Conservation (phyloP, 92 coral and sea anemone genomes). For the Chrysogorgia sp. region DNA sequence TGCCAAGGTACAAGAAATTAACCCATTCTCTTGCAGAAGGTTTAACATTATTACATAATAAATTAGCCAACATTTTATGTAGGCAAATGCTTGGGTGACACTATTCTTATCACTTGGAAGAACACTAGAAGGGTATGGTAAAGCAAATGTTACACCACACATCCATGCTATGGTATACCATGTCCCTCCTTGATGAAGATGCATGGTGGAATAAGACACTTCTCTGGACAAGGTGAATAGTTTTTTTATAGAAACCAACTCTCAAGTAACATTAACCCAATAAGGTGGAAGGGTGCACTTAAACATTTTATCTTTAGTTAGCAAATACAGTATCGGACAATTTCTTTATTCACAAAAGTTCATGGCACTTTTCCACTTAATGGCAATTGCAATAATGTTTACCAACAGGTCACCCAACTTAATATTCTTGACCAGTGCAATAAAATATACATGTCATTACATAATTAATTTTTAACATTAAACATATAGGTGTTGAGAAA, state of each 20-base stretch:
- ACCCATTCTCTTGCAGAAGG: neutral
- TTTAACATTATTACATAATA: neutral
- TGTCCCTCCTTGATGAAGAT: constrained; percentile 56
- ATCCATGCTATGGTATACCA: constrained; percentile 63
- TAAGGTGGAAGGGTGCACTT: too few species aligned
- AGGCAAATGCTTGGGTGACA: constrained; percentile 63
- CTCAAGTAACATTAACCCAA: neutral
- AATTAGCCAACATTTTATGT: neutral
- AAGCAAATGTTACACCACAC: constrained; percentile 50
- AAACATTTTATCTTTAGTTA: too few species aligned
- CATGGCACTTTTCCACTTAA: too few species aligned
- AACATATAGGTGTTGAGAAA: constrained; percentile 57
- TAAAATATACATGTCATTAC: too few species aligned
- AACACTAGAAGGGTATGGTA: constrained; percentile 46
- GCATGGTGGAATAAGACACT: constrained; percentile 57
- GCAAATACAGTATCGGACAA: too few species aligned
- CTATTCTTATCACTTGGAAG: constrained; percentile 44
- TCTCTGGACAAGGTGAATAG: constrained; percentile 60
- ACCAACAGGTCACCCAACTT: too few species aligned
- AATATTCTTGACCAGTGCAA: too few species aligned
- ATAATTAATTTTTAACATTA: neutral
- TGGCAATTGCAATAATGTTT: too few species aligned
- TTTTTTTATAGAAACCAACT: neutral
- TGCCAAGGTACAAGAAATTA: constrained; percentile 45
- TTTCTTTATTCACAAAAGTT: too few species aligned